phyloP scores from a whole-genome alignment of 37 sponge, comb jelly and placozoan genomes.

The Agelas oroides region DNA sequence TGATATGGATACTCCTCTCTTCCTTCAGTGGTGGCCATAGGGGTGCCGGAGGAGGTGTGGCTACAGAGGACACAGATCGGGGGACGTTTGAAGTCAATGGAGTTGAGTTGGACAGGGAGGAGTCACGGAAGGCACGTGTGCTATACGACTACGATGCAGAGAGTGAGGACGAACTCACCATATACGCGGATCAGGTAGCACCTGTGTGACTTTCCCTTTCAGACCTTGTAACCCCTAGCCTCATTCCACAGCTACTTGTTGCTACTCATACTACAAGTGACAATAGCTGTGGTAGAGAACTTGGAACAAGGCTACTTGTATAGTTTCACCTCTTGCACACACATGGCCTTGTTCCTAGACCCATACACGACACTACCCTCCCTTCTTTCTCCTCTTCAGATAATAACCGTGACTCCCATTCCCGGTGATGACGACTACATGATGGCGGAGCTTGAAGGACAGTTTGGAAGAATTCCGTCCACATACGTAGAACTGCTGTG shows the following conservation, averaged over 20 bases:
- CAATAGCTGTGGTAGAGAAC: too few species aligned
- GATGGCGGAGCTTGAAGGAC: conserved; percentile 51
- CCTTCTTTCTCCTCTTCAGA: conserved; percentile 27
- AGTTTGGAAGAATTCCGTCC: conserved; percentile 63
- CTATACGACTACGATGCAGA: conserved; percentile 80
- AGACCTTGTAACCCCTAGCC: background rate
- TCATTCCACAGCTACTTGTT: background rate
- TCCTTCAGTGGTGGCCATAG: too few species aligned
- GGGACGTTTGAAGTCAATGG: conserved; percentile 45
- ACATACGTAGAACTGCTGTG: conserved; percentile 70
- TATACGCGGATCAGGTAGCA: conserved; percentile 53
- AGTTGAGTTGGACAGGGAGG: conserved; percentile 58
- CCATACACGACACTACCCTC: background rate
- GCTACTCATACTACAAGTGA: too few species aligned
- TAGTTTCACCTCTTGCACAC: too few species aligned
- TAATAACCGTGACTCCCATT: conserved; percentile 44
- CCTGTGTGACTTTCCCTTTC: background rate
- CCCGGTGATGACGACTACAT: conserved; percentile 61
- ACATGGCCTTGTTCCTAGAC: too few species aligned
- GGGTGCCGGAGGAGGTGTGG: background rate
- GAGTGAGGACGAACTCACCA: conserved; percentile 52
- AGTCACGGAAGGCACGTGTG: conserved; percentile 51
- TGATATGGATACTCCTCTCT: too few species aligned
- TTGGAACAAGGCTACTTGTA: too few species aligned
- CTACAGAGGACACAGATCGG: background rate